phyloP scores from a whole-genome alignment of 2,797 vertebrate species.

The Paguma larvata region DNA sequence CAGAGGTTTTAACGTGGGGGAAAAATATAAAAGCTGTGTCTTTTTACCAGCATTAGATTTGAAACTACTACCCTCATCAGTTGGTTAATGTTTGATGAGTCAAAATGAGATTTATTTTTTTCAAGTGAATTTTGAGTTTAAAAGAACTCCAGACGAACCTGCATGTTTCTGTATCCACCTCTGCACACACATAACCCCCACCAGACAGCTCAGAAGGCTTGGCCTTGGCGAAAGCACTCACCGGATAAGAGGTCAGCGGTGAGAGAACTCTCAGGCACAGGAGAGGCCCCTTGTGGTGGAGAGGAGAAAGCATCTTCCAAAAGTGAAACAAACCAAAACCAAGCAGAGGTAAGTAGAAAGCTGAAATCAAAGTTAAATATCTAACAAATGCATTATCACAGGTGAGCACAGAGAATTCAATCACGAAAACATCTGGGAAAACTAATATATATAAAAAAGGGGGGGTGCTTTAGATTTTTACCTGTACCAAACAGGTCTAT shows the following conservation, averaged over 20 bases:
- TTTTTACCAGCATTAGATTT: neutral
- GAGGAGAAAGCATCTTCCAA: slow-evolving; percentile 92
- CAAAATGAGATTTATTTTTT: neutral
- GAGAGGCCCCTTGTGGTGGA: slow-evolving; percentile 95
- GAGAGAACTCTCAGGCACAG: slow-evolving; percentile 95
- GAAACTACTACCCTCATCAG: slow-evolving; percentile 20
- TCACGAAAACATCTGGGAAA: slow-evolving; percentile 61
- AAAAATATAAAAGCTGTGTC: neutral
- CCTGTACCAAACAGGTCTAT: slow-evolving; percentile 99
- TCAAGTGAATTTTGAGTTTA: neutral
- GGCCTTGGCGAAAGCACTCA: slow-evolving; percentile 88
- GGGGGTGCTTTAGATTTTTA: slow-evolving; percentile 89
- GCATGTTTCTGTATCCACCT: neutral
- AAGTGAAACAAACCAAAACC: slow-evolving; percentile 89
- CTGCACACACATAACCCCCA: neutral
- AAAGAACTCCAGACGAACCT: neutral
- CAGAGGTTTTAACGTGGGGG: neutral
- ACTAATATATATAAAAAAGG: neutral
- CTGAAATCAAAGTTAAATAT: slow-evolving; percentile 74
- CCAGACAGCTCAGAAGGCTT: neutral
- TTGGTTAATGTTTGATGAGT: neutral
- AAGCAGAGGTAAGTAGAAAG: slow-evolving; percentile 83
- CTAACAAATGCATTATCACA: slow-evolving; percentile 78
- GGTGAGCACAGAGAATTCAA: slow-evolving; percentile 68
- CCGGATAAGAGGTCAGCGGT: slow-evolving; percentile 95